Evolutionary conservation across 2,888 invertebrate species (phyloP).

Genomic region (Melanostoma scalare): DNA sequence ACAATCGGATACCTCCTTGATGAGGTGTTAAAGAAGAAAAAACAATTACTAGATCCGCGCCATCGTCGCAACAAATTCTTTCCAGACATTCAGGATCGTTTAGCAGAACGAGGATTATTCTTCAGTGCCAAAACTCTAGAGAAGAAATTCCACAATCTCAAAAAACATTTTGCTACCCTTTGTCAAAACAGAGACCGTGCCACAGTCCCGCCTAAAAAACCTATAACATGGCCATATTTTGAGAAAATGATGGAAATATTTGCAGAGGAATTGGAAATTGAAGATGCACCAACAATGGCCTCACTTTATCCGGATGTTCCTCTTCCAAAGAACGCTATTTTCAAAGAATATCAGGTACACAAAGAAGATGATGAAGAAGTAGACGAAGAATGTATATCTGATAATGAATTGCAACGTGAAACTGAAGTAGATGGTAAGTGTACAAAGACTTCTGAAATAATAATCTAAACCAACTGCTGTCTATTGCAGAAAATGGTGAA

Average conservation of each 20-base stretch:
- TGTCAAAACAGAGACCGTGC: slow-evolving; percentile 2
- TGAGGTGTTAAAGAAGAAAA: slow-evolving; percentile 44
- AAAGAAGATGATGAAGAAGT: not conserved
- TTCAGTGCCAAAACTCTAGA: slow-evolving; percentile 26
- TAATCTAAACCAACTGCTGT: too few relatives aligned
- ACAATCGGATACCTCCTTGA: slow-evolving; percentile 25
- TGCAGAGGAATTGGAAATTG: slow-evolving; percentile 53
- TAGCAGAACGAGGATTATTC: slow-evolving; percentile 12
- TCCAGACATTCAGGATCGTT: slow-evolving; percentile 8
- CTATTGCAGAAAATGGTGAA: too few relatives aligned
- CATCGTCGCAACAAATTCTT: slow-evolving; percentile 45
- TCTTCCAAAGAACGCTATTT: slow-evolving; percentile 1
- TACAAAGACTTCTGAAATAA: too few relatives aligned
- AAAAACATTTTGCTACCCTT: slow-evolving; percentile 24
- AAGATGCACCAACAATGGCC: slow-evolving; percentile 60
- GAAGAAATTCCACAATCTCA: slow-evolving; percentile 44
- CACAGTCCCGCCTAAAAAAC: not conserved
- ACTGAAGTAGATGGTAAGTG: not conserved
- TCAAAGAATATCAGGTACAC: too few relatives aligned
- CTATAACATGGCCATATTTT: slow-evolving; percentile 37
- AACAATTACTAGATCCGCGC: slow-evolving; percentile 37
- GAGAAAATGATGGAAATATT: slow-evolving; percentile 52
- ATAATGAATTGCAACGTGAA: not conserved
- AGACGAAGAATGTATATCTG: not conserved
- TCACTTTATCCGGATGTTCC: slow-evolving; percentile 47